Base-by-base conservation (phyloP, 2,797 vertebrate genomes). In the Fringilla coelebs region DNA sequence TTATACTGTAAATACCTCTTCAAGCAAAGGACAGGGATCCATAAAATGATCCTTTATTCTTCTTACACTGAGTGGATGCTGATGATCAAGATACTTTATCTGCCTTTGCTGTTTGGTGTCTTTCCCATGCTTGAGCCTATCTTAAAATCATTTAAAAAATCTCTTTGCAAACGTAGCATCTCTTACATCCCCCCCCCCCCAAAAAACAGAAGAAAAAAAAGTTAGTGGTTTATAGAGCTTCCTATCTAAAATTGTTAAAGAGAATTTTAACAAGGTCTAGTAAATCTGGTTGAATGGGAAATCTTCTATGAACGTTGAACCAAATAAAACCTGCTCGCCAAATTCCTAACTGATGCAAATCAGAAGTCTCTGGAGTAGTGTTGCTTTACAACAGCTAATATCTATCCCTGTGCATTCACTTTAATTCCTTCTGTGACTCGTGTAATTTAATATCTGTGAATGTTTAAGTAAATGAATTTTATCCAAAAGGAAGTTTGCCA, bases 261-360 rank as follows among this genome's bases (percentile, higher is more conserved):
- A 66, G 78, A 88, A 73, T 40, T 96, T 95, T 93, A 95, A 90
- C 87, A 93, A 78, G 82, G 51, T 79, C 48, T 88, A 79, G 83
- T 91, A 94, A 95, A 96, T 88, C 63, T 76, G 83, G 63, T 78
- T 96, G 87, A 96, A 96, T 91, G 73, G 92, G 91, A 97, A 95
- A 86, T 91, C 74, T 38, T 93, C 94, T 94, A 86, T 91, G 94
- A 96, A 73, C 48, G 51, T 38, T 57, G 79, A 94, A 92, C 62
- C 92, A 93, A 92, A 93, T 90, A 90, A 93, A 96, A 96, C 76
- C 91, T 76, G 70, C 85, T 89, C 3, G 17, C 94, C 96, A 96
- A 92, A 97, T 94, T 96, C 88, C 83, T 92, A 52, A 38, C 93
- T 96, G 94, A 92, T 96, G 70, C 79, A 86, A 92, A 97, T 96